phyloP scores from a whole-genome alignment of 2,888 invertebrate genomes.

The Hypsopygia costalis region DNA sequence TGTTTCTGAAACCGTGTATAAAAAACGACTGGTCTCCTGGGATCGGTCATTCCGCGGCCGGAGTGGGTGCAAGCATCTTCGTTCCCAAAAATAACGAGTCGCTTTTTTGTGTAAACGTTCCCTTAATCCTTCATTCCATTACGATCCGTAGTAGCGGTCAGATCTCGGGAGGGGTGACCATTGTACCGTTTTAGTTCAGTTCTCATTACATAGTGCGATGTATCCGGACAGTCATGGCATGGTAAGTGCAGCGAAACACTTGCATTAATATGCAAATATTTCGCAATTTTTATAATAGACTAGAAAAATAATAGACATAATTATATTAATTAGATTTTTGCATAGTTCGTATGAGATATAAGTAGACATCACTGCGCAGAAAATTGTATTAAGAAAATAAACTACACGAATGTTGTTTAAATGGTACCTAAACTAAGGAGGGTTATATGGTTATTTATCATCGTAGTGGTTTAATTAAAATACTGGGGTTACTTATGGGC shows the following conservation, averaged over 20 bases:
- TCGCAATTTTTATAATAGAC: constrained; percentile 1
- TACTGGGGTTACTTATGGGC: too few species aligned
- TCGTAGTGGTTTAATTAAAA: too few species aligned
- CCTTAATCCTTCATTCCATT: constrained; percentile 32
- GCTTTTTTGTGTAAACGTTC: constrained; percentile 44
- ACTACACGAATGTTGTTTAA: too few species aligned
- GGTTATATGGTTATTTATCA: too few species aligned
- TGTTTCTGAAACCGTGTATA: constrained; percentile 75
- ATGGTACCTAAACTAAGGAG: too few species aligned
- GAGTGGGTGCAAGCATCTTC: constrained; percentile 68
- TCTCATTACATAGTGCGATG: constrained; percentile 43
- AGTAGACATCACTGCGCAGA: too few species aligned
- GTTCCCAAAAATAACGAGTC: constrained; percentile 42
- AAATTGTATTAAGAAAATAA: too few species aligned
- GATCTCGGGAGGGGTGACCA: constrained; percentile 43
- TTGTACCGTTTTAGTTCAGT: constrained; percentile 31
- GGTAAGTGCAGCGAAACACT: constrained; percentile 40
- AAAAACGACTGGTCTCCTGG: constrained; percentile 70
- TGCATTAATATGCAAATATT: constrained; percentile 8
- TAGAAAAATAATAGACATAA: background rate
- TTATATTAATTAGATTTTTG: background rate
- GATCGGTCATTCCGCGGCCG: constrained; percentile 71
- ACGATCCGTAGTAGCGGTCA: constrained; percentile 37
- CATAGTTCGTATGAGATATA: too few species aligned
- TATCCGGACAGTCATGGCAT: constrained; percentile 41